A percentile compares a stretch with the other conserved stretches of the same genome.
phyloP scores from a whole-genome alignment of 2,113 vertebrate species.

The Cranoglanis bouderius region DNA sequence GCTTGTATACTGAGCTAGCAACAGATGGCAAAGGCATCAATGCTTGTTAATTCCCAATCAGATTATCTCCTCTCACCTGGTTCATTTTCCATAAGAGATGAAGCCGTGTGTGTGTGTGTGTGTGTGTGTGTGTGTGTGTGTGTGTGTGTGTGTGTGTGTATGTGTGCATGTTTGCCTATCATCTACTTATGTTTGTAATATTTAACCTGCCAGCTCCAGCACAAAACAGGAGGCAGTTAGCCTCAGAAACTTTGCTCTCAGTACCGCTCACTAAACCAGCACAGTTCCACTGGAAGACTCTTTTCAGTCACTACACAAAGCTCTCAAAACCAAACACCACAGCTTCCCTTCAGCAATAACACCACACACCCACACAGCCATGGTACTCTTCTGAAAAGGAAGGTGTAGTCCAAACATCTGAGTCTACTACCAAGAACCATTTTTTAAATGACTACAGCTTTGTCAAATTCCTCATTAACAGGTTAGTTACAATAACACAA shows the following conservation, averaged over 20 bases:
- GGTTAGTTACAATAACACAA: not conserved
- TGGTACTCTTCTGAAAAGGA: not conserved
- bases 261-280: conserved; percentile 32
- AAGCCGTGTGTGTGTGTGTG: not conserved
- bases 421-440: not conserved
- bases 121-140: conserved; percentile 15
- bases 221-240: conserved; percentile 44
- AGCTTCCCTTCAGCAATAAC: not conserved
- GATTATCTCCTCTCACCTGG: conserved; percentile 28
- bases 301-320: conserved; percentile 18
- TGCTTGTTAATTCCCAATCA: conserved; percentile 46
- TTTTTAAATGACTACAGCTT: not conserved
- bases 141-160: conserved; percentile 26
- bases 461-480: not conserved
- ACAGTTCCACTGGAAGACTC: too few relatives aligned
- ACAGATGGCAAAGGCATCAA: conserved; percentile 46
- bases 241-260: conserved; percentile 1
- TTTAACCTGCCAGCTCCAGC: not conserved
- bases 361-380: not conserved
- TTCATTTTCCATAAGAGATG: conserved; percentile 35
- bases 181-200: not conserved
- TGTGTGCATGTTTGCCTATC: conserved; percentile 15
- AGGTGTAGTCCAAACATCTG: not conserved
- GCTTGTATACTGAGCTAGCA: conserved; percentile 30
- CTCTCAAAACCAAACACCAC: not conserved